Conservation (phyloP, 2,888 invertebrate species). For the Neoitamus cyanurus region DNA sequence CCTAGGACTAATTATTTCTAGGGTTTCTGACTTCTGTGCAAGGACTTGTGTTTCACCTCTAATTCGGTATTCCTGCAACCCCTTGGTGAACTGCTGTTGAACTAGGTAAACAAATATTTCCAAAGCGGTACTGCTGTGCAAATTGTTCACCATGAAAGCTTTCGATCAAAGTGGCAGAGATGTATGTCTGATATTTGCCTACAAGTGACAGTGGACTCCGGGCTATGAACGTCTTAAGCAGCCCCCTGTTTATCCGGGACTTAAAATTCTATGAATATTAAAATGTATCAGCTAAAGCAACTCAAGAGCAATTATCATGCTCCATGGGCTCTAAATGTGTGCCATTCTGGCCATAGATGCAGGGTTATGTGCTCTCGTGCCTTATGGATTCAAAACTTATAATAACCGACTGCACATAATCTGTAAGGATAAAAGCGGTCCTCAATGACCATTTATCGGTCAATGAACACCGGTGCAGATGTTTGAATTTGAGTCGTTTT, state of each 20-base stretch:
- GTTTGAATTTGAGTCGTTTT: not conserved
- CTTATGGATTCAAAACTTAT: not conserved
- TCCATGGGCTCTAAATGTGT: not conserved
- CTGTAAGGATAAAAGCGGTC: not conserved
- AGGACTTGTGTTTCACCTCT: not conserved
- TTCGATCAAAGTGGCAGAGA: not conserved
- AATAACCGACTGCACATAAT: not conserved
- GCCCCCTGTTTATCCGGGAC: not conserved
- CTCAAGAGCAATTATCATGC: not conserved
- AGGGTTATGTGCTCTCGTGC: not conserved
- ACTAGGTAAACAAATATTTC: not conserved
- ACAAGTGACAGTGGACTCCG: not conserved
- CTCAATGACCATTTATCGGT: not conserved
- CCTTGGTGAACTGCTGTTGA: not conserved
- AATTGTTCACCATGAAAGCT: not conserved
- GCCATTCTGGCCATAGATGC: not conserved
- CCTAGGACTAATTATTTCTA: not conserved
- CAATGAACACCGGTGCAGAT: not conserved
- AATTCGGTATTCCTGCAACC: not conserved
- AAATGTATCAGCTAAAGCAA: conserved; percentile 5
- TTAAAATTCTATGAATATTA: conserved; percentile 39
- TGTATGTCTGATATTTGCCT: not conserved
- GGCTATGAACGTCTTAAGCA: conserved; percentile 2
- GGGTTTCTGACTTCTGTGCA: not conserved
- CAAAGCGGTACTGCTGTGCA: not conserved